These are phyloP conservation scores for Clarias macrocephalus DNA, from an alignment of 2,113 vertebrate genomes.

Conservation along the genomic window DNA sequence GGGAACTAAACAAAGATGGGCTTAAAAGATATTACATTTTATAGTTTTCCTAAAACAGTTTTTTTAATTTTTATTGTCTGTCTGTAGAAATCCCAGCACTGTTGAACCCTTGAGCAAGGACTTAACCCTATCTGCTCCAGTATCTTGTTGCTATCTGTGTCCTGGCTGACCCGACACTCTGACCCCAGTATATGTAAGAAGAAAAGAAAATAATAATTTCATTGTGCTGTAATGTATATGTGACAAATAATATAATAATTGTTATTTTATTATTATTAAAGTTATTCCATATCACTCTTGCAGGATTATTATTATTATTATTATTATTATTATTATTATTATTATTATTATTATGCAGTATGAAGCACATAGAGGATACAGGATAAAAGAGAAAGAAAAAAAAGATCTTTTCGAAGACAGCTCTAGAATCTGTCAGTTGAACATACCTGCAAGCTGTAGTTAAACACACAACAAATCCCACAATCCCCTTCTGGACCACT, in stretches of 20 bases:
- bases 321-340: too few species aligned
- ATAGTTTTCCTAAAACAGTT: background rate
- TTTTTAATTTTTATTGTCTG: background rate
- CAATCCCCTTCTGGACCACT: background rate
- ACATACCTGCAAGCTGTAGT: constrained; percentile 33
- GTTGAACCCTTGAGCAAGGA: too few species aligned
- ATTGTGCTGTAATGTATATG: too few species aligned
- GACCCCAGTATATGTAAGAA: too few species aligned
- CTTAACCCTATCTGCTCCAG: too few species aligned
- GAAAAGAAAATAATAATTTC: too few species aligned
- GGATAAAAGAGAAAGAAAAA: background rate
- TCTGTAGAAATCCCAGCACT: background rate
- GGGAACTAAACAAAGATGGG: background rate
- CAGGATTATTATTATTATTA: background rate
- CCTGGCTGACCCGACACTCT: too few species aligned
- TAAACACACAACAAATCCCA: constrained; percentile 19
- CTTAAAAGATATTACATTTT: background rate
- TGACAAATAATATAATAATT: too few species aligned
- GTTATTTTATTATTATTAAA: too few species aligned
- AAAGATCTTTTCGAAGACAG: background rate
- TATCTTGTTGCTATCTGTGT: too few species aligned
- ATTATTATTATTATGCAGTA: background rate
- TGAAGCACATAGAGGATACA: background rate
- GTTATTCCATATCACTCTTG: background rate
- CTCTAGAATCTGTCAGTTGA: constrained; percentile 11